These are phyloP conservation scores for Druon quercuslanigerum DNA, from an alignment of 1,140 invertebrate genomes.

Conservation along the genomic window DNA sequence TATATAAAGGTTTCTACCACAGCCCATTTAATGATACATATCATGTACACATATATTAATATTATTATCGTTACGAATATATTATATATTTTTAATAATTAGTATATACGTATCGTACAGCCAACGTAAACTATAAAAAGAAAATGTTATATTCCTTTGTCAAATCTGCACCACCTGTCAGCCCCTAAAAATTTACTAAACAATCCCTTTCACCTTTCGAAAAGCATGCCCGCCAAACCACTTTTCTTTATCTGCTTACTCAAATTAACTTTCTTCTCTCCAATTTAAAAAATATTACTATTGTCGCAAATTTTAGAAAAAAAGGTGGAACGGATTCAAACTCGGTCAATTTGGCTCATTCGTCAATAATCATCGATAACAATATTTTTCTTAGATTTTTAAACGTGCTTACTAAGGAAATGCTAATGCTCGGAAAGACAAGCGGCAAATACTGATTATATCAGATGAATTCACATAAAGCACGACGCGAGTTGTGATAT, in stretches of 20 bases:
- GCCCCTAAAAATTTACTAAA: constrained; percentile 20
- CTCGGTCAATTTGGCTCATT: too few species aligned
- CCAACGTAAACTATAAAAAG: constrained; percentile 31
- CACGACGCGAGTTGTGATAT: constrained; percentile 11
- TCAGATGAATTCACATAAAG: constrained; percentile 24
- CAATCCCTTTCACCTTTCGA: not conserved
- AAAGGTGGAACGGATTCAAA: too few species aligned
- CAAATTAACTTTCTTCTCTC: not conserved
- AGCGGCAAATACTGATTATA: constrained; percentile 47
- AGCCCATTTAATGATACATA: constrained; percentile 72
- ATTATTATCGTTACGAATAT: constrained; percentile 42
- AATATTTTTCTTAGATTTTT: constrained; percentile 14
- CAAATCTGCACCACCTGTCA: constrained; percentile 4
- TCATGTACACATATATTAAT: constrained; percentile 58
- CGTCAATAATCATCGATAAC: not conserved
- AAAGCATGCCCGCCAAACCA: not conserved
- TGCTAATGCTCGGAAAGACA: constrained; percentile 40
- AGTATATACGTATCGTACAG: constrained; percentile 40
- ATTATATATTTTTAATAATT: constrained; percentile 41
- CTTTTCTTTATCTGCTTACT: not conserved
- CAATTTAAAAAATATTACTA: too few species aligned
- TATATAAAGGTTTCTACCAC: constrained; percentile 71
- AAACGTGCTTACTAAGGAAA: constrained; percentile 29
- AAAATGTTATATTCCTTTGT: not conserved
- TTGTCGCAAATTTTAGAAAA: too few species aligned